Percentiles rank a stretch among this genome's conserved stretches.
phyloP scores from a whole-genome alignment of 2,797 vertebrate species.

The Pagetopsis macropterus region DNA sequence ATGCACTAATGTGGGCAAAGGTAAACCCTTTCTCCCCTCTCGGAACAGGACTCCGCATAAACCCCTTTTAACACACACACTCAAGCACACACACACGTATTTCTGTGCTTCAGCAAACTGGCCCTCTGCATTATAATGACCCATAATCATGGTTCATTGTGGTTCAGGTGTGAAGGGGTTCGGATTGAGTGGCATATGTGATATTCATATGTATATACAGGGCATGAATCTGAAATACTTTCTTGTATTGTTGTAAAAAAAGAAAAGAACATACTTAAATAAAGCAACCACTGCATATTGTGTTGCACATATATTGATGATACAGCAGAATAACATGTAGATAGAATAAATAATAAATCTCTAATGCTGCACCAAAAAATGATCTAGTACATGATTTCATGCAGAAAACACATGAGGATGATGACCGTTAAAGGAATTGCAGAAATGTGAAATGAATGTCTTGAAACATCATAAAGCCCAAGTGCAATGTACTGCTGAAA shows the following conservation, averaged over 20 bases:
- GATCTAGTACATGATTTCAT: background rate
- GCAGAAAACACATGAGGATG: too few species aligned
- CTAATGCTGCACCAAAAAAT: background rate
- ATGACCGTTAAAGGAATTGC: too few species aligned
- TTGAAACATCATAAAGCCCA: background rate
- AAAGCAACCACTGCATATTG: conserved; percentile 43
- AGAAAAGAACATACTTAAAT: conserved; percentile 30
- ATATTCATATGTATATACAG: conserved; percentile 5
- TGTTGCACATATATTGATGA: conserved; percentile 4
- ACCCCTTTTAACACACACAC: conserved; percentile 87
- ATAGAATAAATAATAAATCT: background rate
- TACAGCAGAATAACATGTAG: background rate
- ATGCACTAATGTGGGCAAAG: conserved; percentile 99
- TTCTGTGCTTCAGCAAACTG: conserved; percentile 18
- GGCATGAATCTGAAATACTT: conserved; percentile 30
- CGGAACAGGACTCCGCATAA: conserved; percentile 94
- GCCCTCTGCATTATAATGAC: conserved; percentile 3
- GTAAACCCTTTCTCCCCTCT: conserved; percentile 98
- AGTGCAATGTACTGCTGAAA: too few species aligned
- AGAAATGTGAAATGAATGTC: background rate
- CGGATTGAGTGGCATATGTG: too few species aligned
- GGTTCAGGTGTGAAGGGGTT: too few species aligned
- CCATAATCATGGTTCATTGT: background rate
- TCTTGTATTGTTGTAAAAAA: conserved; percentile 47
- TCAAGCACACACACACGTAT: conserved; percentile 7